Conservation (phyloP, 2,888 invertebrate genomes). For the Cryptophagus acutangulus region DNA sequence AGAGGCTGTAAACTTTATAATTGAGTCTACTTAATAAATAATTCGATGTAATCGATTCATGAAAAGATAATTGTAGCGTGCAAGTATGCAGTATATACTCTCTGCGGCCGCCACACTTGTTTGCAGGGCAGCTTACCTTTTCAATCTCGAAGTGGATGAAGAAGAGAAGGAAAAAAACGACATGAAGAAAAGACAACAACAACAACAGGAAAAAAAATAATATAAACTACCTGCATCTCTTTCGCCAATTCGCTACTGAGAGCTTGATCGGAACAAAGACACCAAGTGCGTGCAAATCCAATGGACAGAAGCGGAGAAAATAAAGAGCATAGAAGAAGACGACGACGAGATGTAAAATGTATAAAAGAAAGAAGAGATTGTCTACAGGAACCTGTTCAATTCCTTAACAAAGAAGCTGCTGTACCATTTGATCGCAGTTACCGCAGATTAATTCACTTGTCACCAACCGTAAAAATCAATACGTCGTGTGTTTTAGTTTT, state of each 20-base stretch:
- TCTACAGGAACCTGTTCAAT: conserved; percentile 40
- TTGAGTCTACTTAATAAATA: conserved; percentile 40
- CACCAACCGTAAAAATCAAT: conserved; percentile 22
- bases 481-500: conserved; percentile 12
- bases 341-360: too few relatives aligned
- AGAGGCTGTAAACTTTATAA: too few relatives aligned
- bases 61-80: conserved; percentile 41
- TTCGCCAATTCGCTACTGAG: too few relatives aligned
- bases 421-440: conserved; percentile 32
- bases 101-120: too few relatives aligned
- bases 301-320: conserved; percentile 21
- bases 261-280: conserved; percentile 10
- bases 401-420: conserved; percentile 34
- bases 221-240: too few relatives aligned
- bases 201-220: too few relatives aligned
- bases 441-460: conserved; percentile 34
- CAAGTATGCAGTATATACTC: conserved; percentile 32
- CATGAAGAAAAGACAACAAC: too few relatives aligned
- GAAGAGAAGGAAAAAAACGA: too few relatives aligned
- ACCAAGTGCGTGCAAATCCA: conserved; percentile 11
- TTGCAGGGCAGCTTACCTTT: too few relatives aligned
- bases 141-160: too few relatives aligned
- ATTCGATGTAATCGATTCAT: conserved; percentile 39
- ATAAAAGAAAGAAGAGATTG: conserved; percentile 37
- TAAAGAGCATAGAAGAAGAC: conserved; percentile 24